Conservation (phyloP, 2,888 invertebrate species). For the Eupithecia exiguata region DNA sequence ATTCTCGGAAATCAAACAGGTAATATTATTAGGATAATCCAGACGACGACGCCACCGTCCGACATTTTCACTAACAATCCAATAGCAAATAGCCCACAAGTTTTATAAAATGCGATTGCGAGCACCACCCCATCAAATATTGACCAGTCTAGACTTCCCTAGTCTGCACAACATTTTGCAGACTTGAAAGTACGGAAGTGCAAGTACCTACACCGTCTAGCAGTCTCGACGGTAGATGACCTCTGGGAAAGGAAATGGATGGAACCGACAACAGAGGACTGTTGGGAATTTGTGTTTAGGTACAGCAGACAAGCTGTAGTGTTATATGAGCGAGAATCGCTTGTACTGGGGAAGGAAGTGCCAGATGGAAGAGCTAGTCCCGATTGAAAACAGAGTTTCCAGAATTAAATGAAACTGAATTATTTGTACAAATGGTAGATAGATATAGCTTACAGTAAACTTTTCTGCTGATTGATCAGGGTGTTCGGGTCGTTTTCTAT, state of each 20-base stretch:
- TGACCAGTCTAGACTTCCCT: slow-evolving; percentile 5
- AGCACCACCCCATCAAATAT: slow-evolving; percentile 2
- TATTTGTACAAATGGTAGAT: not conserved
- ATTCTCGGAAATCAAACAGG: not conserved
- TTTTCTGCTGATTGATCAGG: not conserved
- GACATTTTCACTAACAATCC: not conserved
- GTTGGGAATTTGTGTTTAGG: not conserved
- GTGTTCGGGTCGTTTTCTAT: no score
- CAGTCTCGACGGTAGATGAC: slow-evolving; percentile 37
- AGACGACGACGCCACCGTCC: not conserved
- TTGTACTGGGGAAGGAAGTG: not conserved
- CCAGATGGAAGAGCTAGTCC: not conserved
- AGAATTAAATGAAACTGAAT: not conserved
- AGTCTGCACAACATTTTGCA: slow-evolving; percentile 16
- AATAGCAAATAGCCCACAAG: not conserved
- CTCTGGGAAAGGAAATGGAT: slow-evolving; percentile 30
- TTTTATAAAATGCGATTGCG: not conserved
- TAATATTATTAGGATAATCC: not conserved
- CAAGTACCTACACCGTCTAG: slow-evolving; percentile 26
- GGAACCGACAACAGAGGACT: not conserved
- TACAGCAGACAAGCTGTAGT: not conserved
- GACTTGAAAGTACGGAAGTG: slow-evolving; percentile 18
- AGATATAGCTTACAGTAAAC: no score
- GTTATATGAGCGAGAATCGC: not conserved
- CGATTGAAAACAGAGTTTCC: not conserved